Base-by-base conservation (phyloP, 2,888 invertebrate genomes). In the Rambutsinella grinnellia region DNA sequence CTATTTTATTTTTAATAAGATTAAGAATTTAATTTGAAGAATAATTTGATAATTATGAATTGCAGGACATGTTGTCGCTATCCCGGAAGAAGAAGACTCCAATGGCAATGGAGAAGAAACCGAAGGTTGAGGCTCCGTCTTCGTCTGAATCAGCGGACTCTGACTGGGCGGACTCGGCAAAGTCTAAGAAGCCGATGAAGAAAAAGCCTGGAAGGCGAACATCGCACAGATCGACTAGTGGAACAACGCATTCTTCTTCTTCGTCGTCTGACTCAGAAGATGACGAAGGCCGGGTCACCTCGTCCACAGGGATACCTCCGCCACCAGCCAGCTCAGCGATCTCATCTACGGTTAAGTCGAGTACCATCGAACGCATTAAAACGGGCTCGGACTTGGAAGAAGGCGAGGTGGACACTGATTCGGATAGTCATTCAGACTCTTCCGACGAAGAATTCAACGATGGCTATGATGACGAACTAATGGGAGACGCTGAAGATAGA, bases 401-500 rank as follows among this genome's bases (percentile, higher is more conserved):
- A 90, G 92, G 94, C 27, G 54, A 54, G 51, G 56, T 56, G 0
- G 61, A 44, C 21, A 58, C 56, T 26, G 62, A 96, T 0, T 94
- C 94, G 0, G 90, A 87, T 47, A 76, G 76, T 19, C 72, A 56
- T 6, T 81, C 78, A 2, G 79, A 78, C 1, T 75, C 77, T 69
- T 88, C 89, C 0, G 53, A 94, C 80, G 93, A 93, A 82, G 96
- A 97, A 87, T 98, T 97, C 86, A 93, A 96, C 86, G 98, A 99
- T 88, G 98, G 98, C 79, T 97, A 94, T 84, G 98, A 97, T 86
- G 97, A 98, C 80, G 94, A 98, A 86, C 90, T 98, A 27, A 97
- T 98, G 93, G 97, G 97, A 0, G 97, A 98, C 87, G 97, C 95
- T 76, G 97, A 96, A 83, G 99, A 99, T 88, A 91, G 95, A 84